Evolutionary conservation across 1,140 invertebrate genomes (phyloP), one percentile per base, ranked within the genome.

Genomic region (Belonocnema kinseyi): DNA sequence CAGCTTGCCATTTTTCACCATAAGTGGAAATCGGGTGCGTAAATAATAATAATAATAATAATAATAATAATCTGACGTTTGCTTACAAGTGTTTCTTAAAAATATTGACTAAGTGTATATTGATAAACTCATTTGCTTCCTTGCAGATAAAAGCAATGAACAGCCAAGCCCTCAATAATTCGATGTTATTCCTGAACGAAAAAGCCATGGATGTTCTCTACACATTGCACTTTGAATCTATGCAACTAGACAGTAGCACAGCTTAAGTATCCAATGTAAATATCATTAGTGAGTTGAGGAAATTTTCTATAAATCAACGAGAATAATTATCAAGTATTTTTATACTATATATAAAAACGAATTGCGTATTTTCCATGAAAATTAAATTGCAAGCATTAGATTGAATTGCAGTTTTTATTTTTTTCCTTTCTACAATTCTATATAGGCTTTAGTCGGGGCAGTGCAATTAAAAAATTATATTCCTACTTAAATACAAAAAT

Each of bases 71-170:
- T 76, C 40, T 74, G 72, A 58, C 26, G 71, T 77, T 46, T 16
- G 4, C 11, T 40, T 50, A 33, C 26, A 61, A 40, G 46, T 13
- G 61, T 56, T 54, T 21, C 46, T 40, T 58, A 61, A 66, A 40
- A 40, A n/a, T 40, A 40, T 74, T 58, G 14, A 74, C 8, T 72
- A 46, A 61, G 1, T 19, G 1, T 19, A 56, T 21, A 56, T 56
- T 51, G 50, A 78, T 75, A 26, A 58, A 71, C 33, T 75, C 14
- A 21, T 12, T 76, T 71, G 16, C 58, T 72, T 50, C 33, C 78
- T 84, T 87, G 76, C 74, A 90, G 89, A 88, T 90, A 77, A 89
- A 90, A 82, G 73, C 83, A 6, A 77, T 46, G 17, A 83, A 81
- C 40, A 1, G 61, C 10, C 74, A 87, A 13, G 76, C 81, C 11